Conservation (phyloP, 2,888 invertebrate species). For the Thalpophila matura region DNA sequence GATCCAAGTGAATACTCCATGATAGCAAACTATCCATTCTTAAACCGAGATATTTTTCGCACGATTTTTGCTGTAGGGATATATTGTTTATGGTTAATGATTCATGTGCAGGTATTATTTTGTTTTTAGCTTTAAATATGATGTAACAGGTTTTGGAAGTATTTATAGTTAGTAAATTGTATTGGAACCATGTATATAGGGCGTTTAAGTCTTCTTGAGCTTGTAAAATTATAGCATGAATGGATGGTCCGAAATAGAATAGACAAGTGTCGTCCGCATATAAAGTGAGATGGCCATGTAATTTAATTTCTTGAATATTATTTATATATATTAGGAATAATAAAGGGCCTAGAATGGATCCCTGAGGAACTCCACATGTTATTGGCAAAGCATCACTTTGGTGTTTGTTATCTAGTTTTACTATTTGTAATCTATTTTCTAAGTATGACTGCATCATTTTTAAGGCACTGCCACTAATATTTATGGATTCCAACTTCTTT, state of each 20-base stretch:
- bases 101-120: not conserved
- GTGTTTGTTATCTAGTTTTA: not conserved
- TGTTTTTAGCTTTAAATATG: not conserved
- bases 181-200: no score
- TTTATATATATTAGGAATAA: no score
- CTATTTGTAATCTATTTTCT: not conserved
- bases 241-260: not conserved
- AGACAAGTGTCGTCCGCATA: no score
- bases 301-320: no score
- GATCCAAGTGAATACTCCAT: not conserved
- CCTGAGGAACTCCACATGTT: slow-evolving; percentile 5
- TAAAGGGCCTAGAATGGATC: no score
- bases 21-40: not conserved
- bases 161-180: not conserved
- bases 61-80: not conserved
- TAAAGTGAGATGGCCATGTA: no score
- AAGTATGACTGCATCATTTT: slow-evolving; percentile 6
- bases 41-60: not conserved
- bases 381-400: slow-evolving; percentile 6
- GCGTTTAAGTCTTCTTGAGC: not conserved
- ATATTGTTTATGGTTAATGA: not conserved
- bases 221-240: not conserved
- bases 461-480: not conserved
- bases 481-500: not conserved
- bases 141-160: not conserved